These are phyloP conservation scores for Eidolon dupreanum DNA, from an alignment of 2,797 vertebrate species.

Conservation along the genomic window DNA sequence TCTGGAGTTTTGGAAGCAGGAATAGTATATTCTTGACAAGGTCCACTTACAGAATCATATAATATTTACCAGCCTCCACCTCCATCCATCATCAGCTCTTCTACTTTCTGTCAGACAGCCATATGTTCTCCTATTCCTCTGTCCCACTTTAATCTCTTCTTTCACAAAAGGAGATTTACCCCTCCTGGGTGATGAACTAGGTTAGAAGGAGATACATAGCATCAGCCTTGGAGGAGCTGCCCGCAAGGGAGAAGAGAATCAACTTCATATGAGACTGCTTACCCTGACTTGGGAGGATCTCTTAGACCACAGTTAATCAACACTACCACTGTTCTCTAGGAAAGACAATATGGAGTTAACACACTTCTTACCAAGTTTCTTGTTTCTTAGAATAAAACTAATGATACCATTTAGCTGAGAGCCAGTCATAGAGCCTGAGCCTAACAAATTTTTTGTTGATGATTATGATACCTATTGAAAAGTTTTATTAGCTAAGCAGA, in stretches of 20 bases:
- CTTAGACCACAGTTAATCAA: neutral
- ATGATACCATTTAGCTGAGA: neutral
- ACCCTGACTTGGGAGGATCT: neutral
- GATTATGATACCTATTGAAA: conserved; percentile 7
- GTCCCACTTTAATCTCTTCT: neutral
- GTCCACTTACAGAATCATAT: neutral
- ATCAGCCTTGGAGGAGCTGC: neutral
- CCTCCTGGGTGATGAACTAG: neutral
- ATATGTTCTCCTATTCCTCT: neutral
- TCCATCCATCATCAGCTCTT: neutral
- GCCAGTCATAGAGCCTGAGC: neutral
- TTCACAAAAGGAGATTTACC: neutral
- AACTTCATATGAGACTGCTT: neutral
- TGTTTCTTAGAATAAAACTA: neutral
- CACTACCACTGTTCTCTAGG: neutral
- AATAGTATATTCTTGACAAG: neutral
- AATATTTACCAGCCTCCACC: neutral
- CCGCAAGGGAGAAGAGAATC: neutral
- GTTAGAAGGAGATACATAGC: neutral
- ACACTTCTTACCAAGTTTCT: neutral
- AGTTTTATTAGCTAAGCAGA: conserved; percentile 12
- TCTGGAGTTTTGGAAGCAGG: neutral
- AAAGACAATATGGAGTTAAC: neutral
- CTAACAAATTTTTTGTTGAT: conserved; percentile 24
- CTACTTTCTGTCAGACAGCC: neutral